Conservation (phyloP, 1,140 invertebrate genomes). For the Maconellicoccus hirsutus region DNA sequence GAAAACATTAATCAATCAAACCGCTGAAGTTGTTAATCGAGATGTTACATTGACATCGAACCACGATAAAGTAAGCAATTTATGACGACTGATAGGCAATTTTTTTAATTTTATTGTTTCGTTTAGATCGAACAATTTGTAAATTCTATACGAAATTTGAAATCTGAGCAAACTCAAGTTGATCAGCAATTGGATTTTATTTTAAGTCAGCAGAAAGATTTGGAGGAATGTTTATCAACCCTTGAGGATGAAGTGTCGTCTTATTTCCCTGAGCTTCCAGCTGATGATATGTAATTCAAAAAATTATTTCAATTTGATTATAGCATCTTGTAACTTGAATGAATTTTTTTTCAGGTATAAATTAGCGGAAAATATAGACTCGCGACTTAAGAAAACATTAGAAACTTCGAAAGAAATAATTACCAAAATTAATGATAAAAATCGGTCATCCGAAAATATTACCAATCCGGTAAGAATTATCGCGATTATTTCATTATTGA, state of each 20-base stretch:
- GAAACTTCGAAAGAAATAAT: constrained; percentile 14
- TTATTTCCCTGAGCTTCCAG: neutral
- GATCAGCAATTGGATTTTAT: constrained; percentile 15
- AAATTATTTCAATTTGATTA: neutral
- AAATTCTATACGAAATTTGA: neutral
- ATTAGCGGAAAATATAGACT: constrained; percentile 4
- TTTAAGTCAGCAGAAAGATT: constrained; percentile 12
- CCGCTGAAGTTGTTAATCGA: neutral
- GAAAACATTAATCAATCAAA: constrained; percentile 1
- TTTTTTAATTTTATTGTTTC: neutral
- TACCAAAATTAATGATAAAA: constrained; percentile 14
- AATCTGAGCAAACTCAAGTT: constrained; percentile 12
- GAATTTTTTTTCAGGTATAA: constrained; percentile 2
- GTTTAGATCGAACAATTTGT: neutral
- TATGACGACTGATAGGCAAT: neutral
- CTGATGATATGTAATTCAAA: constrained; percentile 10
- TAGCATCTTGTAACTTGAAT: neutral
- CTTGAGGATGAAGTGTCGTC: constrained; percentile 12
- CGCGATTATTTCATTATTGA: neutral
- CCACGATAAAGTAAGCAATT: neutral
- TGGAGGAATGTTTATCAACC: neutral
- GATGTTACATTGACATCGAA: neutral
- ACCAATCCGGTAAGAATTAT: constrained; percentile 6
- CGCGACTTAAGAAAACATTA: constrained; percentile 1
- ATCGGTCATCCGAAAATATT: constrained; percentile 1